Percentiles rank a stretch among this genome's conserved stretches.
Conservation (phyloP, 2,113 vertebrate species). For the Megaptera novaeangliae region DNA sequence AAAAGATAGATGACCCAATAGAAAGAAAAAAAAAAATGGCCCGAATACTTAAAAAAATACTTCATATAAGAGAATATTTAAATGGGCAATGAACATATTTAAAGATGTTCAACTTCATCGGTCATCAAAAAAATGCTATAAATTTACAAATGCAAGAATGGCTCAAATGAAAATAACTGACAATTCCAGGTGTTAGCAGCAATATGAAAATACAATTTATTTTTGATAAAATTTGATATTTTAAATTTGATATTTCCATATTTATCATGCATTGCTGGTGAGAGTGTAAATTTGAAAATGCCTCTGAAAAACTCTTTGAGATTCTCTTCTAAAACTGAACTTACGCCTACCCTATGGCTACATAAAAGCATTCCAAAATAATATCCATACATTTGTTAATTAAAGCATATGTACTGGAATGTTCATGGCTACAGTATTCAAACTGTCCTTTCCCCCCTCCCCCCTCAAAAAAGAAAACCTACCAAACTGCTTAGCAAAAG, state of each 20-base stretch:
- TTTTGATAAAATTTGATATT: no score
- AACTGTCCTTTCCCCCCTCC: not conserved
- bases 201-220: not conserved
- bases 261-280: accelerated
- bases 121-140: not conserved
- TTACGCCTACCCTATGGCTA: not conserved
- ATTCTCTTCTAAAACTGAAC: not conserved
- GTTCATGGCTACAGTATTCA: not conserved
- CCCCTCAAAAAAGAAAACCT: not conserved
- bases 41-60: not conserved
- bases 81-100: not conserved
- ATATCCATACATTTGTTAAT: not conserved
- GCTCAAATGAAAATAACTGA: not conserved
- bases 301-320: not conserved
- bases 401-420: not conserved
- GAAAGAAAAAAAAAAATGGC: not conserved
- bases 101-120: not conserved
- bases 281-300: not conserved
- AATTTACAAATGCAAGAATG: not conserved
- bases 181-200: not conserved
- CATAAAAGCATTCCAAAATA: not conserved
- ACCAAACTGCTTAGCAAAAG: not conserved
- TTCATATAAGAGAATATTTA: not conserved
- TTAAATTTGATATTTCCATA: no score
- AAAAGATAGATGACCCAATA: not conserved